These are phyloP conservation scores for Caenorhabditis wallacei DNA, from an alignment of 2,888 invertebrate genomes.

Conservation along the genomic window DNA sequence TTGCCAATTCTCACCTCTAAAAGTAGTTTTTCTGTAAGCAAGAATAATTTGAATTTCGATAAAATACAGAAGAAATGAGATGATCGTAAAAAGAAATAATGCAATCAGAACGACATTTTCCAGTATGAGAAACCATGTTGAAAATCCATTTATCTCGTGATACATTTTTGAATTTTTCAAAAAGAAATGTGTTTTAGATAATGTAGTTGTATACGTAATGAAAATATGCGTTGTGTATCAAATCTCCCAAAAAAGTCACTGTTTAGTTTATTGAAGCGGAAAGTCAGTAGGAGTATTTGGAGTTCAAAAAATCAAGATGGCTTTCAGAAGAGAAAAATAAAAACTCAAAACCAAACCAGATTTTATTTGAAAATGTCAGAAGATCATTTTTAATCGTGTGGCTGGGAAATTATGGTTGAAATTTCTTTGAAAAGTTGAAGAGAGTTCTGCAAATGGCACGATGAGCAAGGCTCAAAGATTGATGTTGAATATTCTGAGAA, in stretches of 20 bases:
- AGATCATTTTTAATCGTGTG: too few relatives aligned
- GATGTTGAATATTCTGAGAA: too few relatives aligned
- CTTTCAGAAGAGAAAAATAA: neutral
- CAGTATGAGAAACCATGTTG: conserved; percentile 15
- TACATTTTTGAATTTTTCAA: neutral
- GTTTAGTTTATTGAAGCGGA: conserved; percentile 1
- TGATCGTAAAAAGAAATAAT: conserved; percentile 8
- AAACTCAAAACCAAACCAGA: neutral
- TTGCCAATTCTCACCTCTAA: conserved; percentile 20
- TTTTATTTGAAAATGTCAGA: too few relatives aligned
- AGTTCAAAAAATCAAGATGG: neutral
- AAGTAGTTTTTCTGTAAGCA: conserved; percentile 41
- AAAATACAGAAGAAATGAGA: conserved; percentile 40
- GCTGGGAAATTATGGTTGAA: too few relatives aligned
- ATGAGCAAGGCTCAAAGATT: too few relatives aligned
- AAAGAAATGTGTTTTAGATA: neutral
- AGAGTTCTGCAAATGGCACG: too few relatives aligned
- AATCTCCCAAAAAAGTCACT: neutral
- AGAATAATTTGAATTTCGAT: conserved; percentile 44
- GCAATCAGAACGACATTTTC: conserved; percentile 2
- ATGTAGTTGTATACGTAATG: neutral
- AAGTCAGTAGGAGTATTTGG: neutral
- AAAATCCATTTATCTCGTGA: conserved; percentile 17
- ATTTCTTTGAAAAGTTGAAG: too few relatives aligned
- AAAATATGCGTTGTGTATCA: too few relatives aligned